phyloP scores from a whole-genome alignment of 2,797 vertebrate species.

The Gymnothorax javanicus region DNA sequence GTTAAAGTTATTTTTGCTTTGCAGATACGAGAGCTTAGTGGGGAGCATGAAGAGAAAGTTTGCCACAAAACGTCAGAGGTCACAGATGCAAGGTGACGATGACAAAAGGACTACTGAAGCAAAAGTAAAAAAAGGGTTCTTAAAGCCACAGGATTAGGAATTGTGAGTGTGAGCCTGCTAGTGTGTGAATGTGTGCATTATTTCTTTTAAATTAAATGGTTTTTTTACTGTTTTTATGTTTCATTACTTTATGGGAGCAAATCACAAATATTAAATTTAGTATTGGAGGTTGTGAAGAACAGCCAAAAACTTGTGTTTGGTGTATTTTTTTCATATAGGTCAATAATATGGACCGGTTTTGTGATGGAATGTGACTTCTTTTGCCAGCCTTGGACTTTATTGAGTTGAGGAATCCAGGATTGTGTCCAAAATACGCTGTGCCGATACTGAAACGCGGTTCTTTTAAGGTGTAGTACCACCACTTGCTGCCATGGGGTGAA shows the following conservation, averaged over 20 bases:
- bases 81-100: conserved; percentile 42
- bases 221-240: background rate
- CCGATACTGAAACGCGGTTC: too few species aligned
- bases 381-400: background rate
- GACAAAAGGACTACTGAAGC: conserved; percentile 41
- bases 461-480: too few species aligned
- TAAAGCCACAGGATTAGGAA: conserved; percentile 70
- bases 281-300: background rate
- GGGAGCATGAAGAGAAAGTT: conserved; percentile 76
- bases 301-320: background rate
- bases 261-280: background rate
- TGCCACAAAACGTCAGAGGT: conserved; percentile 66
- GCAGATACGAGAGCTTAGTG: conserved; percentile 75
- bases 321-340: background rate
- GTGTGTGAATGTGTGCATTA: background rate
- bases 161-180: background rate
- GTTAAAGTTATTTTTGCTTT: background rate
- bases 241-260: background rate
- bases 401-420: background rate
- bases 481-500: too few species aligned
- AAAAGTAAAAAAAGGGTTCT: conserved; percentile 58
- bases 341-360: background rate
- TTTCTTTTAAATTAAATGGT: conserved; percentile 6
- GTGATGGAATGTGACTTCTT: background rate
- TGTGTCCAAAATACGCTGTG: background rate